These are phyloP conservation scores for Nycticryphes semicollaris DNA, from an alignment of 2,113 vertebrate genomes.

Conservation along the genomic window DNA sequence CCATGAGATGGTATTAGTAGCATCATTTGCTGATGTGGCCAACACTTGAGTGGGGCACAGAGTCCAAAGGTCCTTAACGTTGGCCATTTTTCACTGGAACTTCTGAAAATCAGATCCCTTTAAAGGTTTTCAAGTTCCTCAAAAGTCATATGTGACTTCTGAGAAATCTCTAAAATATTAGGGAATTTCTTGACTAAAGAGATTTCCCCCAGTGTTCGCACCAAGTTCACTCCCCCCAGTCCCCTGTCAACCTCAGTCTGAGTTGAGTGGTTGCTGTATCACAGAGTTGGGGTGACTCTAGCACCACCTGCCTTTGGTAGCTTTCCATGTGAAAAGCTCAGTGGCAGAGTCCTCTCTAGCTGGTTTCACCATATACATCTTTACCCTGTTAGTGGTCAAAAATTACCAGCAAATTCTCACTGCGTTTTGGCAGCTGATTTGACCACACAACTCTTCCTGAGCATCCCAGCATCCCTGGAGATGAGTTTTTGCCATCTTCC, in stretches of 20 bases:
- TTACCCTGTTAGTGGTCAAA: neutral
- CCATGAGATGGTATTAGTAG: neutral
- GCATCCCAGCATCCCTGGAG: neutral
- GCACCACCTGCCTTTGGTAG: neutral
- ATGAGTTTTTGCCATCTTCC: neutral
- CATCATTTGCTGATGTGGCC: neutral
- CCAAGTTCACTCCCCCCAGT: neutral
- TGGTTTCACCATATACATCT: neutral
- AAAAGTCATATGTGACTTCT: neutral
- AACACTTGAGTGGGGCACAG: neutral
- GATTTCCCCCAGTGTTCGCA: accelerated
- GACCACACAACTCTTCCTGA: neutral
- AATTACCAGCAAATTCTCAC: neutral
- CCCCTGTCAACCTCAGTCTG: neutral
- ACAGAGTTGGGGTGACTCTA: neutral
- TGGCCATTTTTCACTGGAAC: neutral
- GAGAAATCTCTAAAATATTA: neutral
- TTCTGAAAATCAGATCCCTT: neutral
- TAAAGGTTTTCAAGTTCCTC: neutral
- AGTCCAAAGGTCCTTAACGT: too few species aligned
- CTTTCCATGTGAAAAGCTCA: neutral
- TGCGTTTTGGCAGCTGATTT: neutral
- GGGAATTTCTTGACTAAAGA: neutral
- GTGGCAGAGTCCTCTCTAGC: neutral
- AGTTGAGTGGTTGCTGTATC: neutral